Evolutionary conservation across 2,113 vertebrate species (phyloP), one percentile per base, ranked within the genome.

Genomic region (Onychostoma macrolepis): DNA sequence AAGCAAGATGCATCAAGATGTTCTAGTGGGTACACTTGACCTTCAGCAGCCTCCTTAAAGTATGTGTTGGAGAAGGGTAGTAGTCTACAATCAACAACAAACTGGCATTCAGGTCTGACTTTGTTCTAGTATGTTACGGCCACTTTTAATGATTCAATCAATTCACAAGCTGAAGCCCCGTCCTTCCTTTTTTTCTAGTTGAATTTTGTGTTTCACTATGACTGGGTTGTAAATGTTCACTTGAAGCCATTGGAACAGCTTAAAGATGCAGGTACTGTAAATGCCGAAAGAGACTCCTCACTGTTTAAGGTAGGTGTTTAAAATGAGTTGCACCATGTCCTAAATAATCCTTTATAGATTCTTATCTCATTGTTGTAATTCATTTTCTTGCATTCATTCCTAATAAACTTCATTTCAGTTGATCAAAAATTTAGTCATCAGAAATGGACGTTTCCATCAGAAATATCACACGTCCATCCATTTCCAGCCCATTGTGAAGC

Each of bases 251-350:
- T 85, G 78, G 86, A 85, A 85, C 71, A 71, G 45, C 24, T 71
- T 71, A 72, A 36, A 63, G 28, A 63, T 43, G 28, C 65, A 80
- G 82, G 87, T 88, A 71, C 53, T 71, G 63, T 65, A 77, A 84
- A 67, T 78, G 36, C 45, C 43, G 56, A 86, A 78, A 80, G 84
- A 28, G 48, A 63, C 84, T 86, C 75, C 1, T 79, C 86, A 30
- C 45, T 28, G 71, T 58, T 30, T 43, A 89, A 89, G 89, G 89
- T 89, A 89, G 86, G 89, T 89, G 84, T 84, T 75, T 26, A 45
- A 48, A 82, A 75, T 45, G 12, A 80, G 43, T 80, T 80, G 67
- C 58, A 81, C 71, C 56, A 48, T 76, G 28, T 89, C 76, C 41
- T 21, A n/a, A 71, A 61, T n/a, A 43, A 9, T 83, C 33, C 41